These are phyloP conservation scores for Phyllotreta striolata DNA, from an alignment of 2,888 invertebrate genomes.

Conservation along the genomic window DNA sequence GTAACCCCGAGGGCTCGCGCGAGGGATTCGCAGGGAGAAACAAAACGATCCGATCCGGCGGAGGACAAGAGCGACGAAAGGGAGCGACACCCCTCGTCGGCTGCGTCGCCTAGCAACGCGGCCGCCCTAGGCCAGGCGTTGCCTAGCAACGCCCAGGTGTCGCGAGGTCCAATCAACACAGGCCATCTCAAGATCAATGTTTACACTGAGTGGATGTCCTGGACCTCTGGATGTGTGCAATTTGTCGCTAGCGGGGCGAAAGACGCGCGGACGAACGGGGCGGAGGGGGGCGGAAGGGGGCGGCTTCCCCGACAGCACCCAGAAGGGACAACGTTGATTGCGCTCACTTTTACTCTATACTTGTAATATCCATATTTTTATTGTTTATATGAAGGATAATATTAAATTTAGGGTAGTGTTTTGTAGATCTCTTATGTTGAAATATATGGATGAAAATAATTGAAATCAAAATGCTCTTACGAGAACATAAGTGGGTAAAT, in stretches of 20 bases:
- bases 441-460: no score
- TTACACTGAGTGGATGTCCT: conserved; percentile 50
- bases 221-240: conserved; percentile 42
- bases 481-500: no score
- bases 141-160: conserved; percentile 62
- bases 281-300: conserved; percentile 15
- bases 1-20: conserved; percentile 13
- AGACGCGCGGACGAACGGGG: conserved; percentile 27
- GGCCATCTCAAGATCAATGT: conserved; percentile 62
- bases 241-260: conserved; percentile 40
- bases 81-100: conserved; percentile 35
- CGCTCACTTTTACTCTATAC: conserved; percentile 8
- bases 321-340: conserved; percentile 32
- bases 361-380: no score
- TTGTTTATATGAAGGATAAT: no score
- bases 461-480: no score
- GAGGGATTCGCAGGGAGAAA: conserved; percentile 10
- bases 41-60: conserved; percentile 3
- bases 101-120: conserved; percentile 49
- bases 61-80: background rate
- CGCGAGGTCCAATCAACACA: conserved; percentile 61
- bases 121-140: conserved; percentile 52
- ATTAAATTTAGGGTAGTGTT: no score
- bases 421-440: no score
- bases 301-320: background rate